Conservation (phyloP, 2,113 vertebrate genomes). For the Daubentonia madagascariensis region DNA sequence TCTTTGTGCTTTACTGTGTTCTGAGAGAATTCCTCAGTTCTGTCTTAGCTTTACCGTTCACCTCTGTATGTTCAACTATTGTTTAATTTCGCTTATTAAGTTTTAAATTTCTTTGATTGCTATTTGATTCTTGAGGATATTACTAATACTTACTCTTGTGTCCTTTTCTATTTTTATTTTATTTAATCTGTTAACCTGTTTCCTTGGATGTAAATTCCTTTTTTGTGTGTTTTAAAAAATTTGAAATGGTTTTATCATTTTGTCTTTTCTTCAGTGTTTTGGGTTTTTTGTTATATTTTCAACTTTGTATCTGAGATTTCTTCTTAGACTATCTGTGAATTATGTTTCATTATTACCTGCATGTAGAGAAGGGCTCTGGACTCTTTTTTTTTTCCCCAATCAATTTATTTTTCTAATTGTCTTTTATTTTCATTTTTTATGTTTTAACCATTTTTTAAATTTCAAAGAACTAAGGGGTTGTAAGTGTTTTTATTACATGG, state of each 20-base stretch:
- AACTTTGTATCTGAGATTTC: background rate
- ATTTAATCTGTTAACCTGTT: background rate
- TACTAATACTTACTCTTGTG: background rate
- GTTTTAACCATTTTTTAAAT: too few relatives aligned
- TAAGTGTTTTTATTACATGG: too few relatives aligned
- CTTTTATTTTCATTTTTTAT: too few relatives aligned
- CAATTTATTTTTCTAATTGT: too few relatives aligned
- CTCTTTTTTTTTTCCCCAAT: too few relatives aligned
- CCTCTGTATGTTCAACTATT: background rate
- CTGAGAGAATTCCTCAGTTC: background rate
- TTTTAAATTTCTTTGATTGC: background rate
- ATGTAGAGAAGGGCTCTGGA: background rate
- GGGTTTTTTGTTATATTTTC: conserved; percentile 16
- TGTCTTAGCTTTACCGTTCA: background rate
- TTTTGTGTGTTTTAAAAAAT: background rate
- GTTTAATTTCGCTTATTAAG: background rate
- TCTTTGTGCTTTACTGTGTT: background rate
- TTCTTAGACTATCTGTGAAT: background rate
- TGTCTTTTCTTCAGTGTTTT: background rate
- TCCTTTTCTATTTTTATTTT: background rate
- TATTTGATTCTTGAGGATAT: background rate
- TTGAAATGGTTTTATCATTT: background rate
- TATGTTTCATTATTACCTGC: background rate
- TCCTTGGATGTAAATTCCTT: background rate
- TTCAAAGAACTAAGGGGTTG: too few relatives aligned